Conservation (phyloP, 2,797 vertebrate genomes). For the Tokudaia muenninki region DNA sequence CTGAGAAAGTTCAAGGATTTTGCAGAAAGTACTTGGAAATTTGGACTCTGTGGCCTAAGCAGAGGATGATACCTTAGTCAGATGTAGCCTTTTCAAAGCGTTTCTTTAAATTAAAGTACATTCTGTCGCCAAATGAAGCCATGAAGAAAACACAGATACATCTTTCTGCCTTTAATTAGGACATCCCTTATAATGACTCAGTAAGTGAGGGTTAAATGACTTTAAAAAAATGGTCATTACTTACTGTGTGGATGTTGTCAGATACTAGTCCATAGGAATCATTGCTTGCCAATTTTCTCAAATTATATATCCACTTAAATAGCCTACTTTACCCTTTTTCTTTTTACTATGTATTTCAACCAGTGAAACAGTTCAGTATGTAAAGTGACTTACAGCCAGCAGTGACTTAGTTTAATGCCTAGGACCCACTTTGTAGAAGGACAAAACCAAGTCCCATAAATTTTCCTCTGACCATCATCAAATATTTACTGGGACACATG, state of each 20-base stretch:
- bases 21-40: not conserved
- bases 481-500: not conserved
- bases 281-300: not conserved
- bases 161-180: not conserved
- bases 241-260: not conserved
- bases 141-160: not conserved
- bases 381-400: not conserved
- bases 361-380: not conserved
- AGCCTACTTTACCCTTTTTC: not conserved
- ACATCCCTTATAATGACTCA: constrained; percentile 1
- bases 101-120: constrained; percentile 2
- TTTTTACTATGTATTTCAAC: not conserved
- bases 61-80: not conserved
- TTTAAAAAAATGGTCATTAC: not conserved
- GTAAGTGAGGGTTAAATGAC: not conserved
- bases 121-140: not conserved
- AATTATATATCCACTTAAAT: not conserved
- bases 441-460: not conserved
- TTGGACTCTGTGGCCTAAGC: not conserved
- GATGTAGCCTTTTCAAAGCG: not conserved
- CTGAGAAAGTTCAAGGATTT: not conserved
- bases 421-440: not conserved
- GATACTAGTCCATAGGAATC: not conserved
- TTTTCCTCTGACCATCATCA: not conserved
- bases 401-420: not conserved